phyloP scores from a whole-genome alignment of 2,888 invertebrate genomes.

The Achlya flavicornis region DNA sequence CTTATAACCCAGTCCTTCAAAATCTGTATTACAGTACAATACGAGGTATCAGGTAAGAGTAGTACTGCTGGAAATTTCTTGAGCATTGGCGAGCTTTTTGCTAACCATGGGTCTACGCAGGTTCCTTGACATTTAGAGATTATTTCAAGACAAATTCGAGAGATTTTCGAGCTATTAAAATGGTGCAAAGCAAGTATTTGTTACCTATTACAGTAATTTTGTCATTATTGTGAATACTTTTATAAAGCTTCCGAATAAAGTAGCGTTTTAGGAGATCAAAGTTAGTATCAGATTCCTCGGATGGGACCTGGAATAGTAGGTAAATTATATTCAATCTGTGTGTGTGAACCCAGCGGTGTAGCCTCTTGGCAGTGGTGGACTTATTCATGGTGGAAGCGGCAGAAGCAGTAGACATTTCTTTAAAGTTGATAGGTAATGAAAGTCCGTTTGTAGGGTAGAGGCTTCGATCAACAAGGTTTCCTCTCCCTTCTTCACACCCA shows the following conservation, averaged over 20 bases:
- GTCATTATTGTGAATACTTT: constrained; percentile 53
- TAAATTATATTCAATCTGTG: background rate
- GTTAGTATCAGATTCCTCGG: constrained; percentile 41
- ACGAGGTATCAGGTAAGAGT: constrained; percentile 55
- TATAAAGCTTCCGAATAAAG: constrained; percentile 50
- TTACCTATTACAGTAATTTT: constrained; percentile 63
- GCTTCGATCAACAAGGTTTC: too few species aligned
- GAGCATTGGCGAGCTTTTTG: constrained; percentile 47
- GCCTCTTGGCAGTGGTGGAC: too few species aligned
- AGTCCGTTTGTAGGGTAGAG: too few species aligned
- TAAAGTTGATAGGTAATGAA: too few species aligned
- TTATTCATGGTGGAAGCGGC: too few species aligned
- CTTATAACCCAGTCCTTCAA: constrained; percentile 57
- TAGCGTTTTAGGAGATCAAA: constrained; percentile 42
- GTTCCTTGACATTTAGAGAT: constrained; percentile 46
- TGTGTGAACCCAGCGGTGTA: too few species aligned
- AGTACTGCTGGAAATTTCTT: constrained; percentile 55
- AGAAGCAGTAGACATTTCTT: too few species aligned
- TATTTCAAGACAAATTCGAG: too few species aligned
- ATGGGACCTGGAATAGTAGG: constrained; percentile 41
- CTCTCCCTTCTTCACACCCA: too few species aligned
- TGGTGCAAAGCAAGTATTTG: too few species aligned
- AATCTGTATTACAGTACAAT: constrained; percentile 51
- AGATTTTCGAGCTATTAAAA: too few species aligned
- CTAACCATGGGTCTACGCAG: constrained; percentile 64